Evolutionary conservation across 2,113 vertebrate species (phyloP).

Genomic region (Montifringilla adamsi): DNA sequence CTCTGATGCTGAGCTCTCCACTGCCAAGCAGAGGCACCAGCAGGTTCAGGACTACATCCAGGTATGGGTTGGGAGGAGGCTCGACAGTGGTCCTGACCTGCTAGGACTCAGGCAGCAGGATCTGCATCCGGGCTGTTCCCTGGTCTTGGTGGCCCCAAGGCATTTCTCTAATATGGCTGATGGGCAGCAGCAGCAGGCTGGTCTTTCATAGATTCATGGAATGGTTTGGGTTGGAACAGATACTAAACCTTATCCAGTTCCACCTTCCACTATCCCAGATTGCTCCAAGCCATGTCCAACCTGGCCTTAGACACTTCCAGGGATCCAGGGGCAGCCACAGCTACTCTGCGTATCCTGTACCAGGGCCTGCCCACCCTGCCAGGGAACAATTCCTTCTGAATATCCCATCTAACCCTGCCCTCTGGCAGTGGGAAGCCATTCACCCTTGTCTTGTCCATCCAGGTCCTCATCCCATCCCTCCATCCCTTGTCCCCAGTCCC

Average conservation of each 20-base stretch:
- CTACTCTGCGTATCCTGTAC: neutral
- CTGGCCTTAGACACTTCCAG: neutral
- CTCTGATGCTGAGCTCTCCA: constrained; percentile 81
- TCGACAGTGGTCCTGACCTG: accelerated
- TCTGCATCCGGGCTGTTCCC: neutral
- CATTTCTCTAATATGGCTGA: neutral
- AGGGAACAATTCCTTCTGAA: accelerated
- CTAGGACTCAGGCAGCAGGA: neutral
- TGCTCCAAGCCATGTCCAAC: accelerated
- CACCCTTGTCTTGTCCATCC: neutral
- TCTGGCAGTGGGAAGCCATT: neutral
- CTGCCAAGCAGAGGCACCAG: constrained; percentile 86
- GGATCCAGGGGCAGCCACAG: neutral
- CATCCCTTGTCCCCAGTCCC: neutral
- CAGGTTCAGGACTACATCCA: constrained; percentile 87
- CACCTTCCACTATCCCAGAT: neutral
- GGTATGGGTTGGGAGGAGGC: constrained; percentile 53
- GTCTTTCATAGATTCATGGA: neutral
- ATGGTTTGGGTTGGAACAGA: neutral
- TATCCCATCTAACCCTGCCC: neutral
- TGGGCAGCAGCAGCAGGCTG: neutral
- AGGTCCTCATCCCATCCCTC: neutral
- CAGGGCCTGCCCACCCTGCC: accelerated
- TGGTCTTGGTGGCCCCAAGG: accelerated
- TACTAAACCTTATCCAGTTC: neutral